Conservation (phyloP, 1,140 invertebrate genomes). For the Amyelois transitella region DNA sequence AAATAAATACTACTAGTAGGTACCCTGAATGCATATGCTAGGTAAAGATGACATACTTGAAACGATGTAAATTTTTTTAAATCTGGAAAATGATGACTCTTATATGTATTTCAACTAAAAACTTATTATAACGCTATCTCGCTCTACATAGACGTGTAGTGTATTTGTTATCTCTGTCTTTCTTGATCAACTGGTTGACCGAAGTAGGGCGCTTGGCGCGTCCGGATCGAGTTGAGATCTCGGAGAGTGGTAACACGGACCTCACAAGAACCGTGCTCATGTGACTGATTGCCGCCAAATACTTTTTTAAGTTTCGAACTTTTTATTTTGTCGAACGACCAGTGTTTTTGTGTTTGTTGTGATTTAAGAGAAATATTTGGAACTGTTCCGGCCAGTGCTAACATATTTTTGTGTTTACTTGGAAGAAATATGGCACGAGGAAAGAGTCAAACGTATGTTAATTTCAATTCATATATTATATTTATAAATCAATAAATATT, state of each 20-base stretch:
- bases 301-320: conserved; percentile 46
- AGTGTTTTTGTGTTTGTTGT: conserved; percentile 42
- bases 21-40: neutral
- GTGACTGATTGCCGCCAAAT: conserved; percentile 63
- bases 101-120: neutral
- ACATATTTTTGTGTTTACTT: conserved; percentile 19
- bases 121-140: conserved; percentile 10
- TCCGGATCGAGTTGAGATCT: conserved; percentile 57
- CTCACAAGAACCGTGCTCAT: conserved; percentile 62
- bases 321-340: conserved; percentile 34
- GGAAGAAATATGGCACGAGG: conserved; percentile 35
- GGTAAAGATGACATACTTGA: no score
- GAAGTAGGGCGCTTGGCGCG: conserved; percentile 64
- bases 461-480: conserved; percentile 17
- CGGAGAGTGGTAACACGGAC: conserved; percentile 64
- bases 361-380: conserved; percentile 20
- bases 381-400: conserved; percentile 17
- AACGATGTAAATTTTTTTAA: no score
- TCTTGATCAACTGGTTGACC: conserved; percentile 47
- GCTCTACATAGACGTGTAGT: conserved; percentile 13
- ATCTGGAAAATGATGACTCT: neutral
- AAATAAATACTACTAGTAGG: neutral
- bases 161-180: conserved; percentile 41
- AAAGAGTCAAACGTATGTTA: conserved; percentile 46
- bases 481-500: neutral